phyloP scores from a whole-genome alignment of 2,888 invertebrate species.

The Cheiracanthium punctorium region DNA sequence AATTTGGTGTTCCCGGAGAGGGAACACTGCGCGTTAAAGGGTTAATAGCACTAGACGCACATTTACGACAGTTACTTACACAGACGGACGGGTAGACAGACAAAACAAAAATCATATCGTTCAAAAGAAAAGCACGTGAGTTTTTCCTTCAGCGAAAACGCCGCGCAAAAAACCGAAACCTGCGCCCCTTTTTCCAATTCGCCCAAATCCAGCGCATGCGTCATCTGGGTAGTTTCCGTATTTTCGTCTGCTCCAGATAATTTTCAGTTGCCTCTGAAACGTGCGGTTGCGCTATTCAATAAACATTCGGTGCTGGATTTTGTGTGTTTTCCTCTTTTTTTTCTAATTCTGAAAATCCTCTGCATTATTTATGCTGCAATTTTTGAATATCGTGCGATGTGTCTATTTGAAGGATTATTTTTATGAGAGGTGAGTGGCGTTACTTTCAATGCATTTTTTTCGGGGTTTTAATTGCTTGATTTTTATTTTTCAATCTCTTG shows the following conservation, averaged over 20 bases:
- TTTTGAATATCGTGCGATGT: background rate
- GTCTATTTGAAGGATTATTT: conserved; percentile 1
- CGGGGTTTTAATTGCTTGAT: too few species aligned
- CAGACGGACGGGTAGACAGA: too few species aligned
- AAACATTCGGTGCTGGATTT: background rate
- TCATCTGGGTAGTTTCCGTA: conserved; percentile 14
- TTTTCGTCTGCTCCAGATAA: conserved; percentile 25
- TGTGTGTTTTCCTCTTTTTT: background rate
- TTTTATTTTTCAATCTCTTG: too few species aligned
- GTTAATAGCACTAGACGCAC: too few species aligned
- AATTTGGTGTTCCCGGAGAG: too few species aligned
- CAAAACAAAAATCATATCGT: background rate
- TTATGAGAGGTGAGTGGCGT: background rate
- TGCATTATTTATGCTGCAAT: background rate
- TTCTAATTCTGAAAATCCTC: too few species aligned
- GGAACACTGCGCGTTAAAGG: too few species aligned
- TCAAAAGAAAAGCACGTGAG: background rate
- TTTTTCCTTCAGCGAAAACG: background rate
- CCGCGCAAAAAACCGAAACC: conserved; percentile 11
- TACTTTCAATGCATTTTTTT: too few species aligned
- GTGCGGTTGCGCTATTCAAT: background rate
- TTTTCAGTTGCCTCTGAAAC: conserved; percentile 6
- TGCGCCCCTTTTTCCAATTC: conserved; percentile 26
- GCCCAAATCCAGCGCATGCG: conserved; percentile 32
- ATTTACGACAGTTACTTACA: too few species aligned